A percentile compares a stretch with the other conserved stretches of the same genome.
These are phyloP conservation scores for Parazoanthus atlanticus DNA, from an alignment of 92 coral and sea anemone species.

Conservation along the genomic window DNA sequence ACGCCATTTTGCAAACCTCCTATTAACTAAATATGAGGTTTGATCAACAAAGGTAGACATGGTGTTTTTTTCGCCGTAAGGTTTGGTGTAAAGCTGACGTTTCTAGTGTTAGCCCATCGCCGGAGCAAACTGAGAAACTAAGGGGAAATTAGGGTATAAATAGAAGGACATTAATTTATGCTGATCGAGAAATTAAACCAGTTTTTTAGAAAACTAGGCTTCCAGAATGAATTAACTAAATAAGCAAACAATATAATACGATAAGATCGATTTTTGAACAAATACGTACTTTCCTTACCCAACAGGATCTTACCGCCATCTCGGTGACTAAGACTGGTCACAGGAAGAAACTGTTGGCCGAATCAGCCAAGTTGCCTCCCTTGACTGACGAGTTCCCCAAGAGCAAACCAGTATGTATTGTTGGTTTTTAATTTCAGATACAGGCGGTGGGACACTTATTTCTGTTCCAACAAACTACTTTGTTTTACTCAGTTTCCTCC, in stretches of 20 bases:
- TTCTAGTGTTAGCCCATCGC: no score
- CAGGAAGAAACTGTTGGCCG: slow-evolving; percentile 87
- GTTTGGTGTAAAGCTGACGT: no score
- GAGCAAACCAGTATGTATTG: slow-evolving; percentile 67
- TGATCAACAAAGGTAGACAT: no score
- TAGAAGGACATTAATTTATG: no score
- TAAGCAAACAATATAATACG: neutral
- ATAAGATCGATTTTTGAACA: neutral
- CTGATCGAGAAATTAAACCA: no score
- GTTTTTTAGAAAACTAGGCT: no score
- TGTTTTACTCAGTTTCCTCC: neutral
- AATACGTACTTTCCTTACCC: neutral
- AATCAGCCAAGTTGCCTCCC: slow-evolving; percentile 70
- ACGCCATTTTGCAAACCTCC: no score
- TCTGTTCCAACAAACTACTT: neutral
- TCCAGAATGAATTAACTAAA: neutral
- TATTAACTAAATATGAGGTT: no score
- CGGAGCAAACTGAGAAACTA: no score
- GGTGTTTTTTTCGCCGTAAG: no score
- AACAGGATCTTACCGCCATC: slow-evolving; percentile 86
- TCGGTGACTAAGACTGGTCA: slow-evolving; percentile 86
- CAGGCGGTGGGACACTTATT: neutral
- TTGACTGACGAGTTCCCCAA: slow-evolving; percentile 56
- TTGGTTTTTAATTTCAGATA: neutral
- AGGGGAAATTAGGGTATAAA: no score